A percentile compares a stretch with the other conserved stretches of the same genome.
These are phyloP conservation scores for Eupithecia tripunctaria DNA, from an alignment of 2,888 invertebrate genomes.

Conservation along the genomic window DNA sequence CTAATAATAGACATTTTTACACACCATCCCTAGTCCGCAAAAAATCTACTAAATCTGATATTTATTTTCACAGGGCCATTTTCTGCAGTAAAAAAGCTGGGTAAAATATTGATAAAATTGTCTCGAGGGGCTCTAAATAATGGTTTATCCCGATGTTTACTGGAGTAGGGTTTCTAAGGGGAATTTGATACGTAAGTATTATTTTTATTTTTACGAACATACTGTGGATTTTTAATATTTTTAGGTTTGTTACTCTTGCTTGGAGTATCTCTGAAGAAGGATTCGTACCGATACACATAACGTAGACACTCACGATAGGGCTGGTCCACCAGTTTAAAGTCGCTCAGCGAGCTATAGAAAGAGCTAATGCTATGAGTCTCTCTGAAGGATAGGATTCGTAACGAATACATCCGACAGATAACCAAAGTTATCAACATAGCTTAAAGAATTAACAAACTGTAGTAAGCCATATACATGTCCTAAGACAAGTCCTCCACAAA, in stretches of 20 bases:
- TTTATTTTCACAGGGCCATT: neutral
- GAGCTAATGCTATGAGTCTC: too few relatives aligned
- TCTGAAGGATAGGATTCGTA: too few relatives aligned
- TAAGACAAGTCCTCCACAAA: too few relatives aligned
- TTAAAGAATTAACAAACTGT: too few relatives aligned
- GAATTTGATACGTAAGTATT: conserved; percentile 10
- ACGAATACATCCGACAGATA: too few relatives aligned
- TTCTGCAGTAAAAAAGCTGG: neutral
- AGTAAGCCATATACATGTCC: too few relatives aligned
- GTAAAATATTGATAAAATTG: conserved; percentile 11
- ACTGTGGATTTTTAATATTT: neutral
- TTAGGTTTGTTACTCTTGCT: neutral
- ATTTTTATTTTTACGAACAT: neutral
- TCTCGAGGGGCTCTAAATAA: conserved; percentile 18
- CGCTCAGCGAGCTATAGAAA: too few relatives aligned
- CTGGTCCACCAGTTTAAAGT: too few relatives aligned
- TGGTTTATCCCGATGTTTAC: conserved; percentile 16
- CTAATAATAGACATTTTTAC: neutral
- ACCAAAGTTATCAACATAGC: too few relatives aligned
- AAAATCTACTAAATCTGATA: neutral
- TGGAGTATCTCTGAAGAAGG: too few relatives aligned
- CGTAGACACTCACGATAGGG: too few relatives aligned
- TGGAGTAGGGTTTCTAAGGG: conserved; percentile 11
- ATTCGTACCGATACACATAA: too few relatives aligned
- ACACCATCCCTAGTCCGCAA: neutral